phyloP scores from a whole-genome alignment of 2,797 vertebrate genomes.

The Protosalanx chinensis region DNA sequence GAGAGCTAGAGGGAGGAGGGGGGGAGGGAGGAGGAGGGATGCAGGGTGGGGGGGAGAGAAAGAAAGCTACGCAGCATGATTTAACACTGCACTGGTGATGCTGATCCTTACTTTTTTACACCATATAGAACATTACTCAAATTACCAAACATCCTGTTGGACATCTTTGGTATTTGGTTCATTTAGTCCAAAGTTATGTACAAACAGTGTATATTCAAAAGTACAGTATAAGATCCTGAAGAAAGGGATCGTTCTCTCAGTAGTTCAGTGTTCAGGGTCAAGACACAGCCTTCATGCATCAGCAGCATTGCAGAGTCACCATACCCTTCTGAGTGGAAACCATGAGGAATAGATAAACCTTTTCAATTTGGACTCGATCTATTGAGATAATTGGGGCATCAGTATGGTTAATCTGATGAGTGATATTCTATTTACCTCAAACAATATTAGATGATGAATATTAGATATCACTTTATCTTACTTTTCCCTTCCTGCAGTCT shows the following conservation, averaged over 20 bases:
- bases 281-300: no score
- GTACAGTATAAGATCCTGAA: no score
- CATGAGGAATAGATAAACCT: background rate
- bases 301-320: no score
- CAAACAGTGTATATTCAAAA: no score
- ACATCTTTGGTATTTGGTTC: no score
- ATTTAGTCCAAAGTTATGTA: no score
- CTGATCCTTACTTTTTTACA: background rate
- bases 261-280: no score
- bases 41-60: background rate
- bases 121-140: no score
- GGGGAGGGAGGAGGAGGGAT: background rate
- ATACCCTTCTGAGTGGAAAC: no score
- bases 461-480: constrained; percentile 16
- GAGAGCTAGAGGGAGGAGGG: background rate
- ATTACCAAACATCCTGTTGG: no score
- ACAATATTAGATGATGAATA: background rate
- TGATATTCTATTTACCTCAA: background rate
- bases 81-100: background rate
- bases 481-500: background rate
- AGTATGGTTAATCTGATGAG: background rate
- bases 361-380: background rate
- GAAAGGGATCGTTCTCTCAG: no score
- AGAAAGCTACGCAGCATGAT: background rate
- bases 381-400: background rate